Base-by-base conservation (phyloP, 2,888 invertebrate genomes). In the Dasypogon diadema region DNA sequence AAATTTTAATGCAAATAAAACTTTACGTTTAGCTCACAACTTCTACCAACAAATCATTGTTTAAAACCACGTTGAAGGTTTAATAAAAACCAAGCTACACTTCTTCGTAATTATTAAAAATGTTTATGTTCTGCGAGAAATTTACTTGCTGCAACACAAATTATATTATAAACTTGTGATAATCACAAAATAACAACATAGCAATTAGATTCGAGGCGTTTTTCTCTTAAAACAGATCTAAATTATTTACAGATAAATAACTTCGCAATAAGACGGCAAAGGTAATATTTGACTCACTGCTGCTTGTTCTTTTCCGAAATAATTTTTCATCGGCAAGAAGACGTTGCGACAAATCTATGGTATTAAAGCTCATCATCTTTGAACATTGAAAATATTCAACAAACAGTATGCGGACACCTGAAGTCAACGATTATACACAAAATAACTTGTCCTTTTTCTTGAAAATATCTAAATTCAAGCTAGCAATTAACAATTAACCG, bases 281-380 rank as follows among this genome's bases (percentile, higher is more conserved):
- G 14, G 2, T n/a, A 1, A 48, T 14, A n/a, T 48, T 2, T n/a
- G 1, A 70, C 70, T 70, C 70, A 70, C 70, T 18, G 12, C 70
- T 70, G 54, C 54, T 54, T n/a, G 24, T 54, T 74, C 60, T 48
- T 63, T 63, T 60, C 16, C 60, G 55, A 74, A 65, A 75, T 55
- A 77, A 30, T 78, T 74, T 78, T 34, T 74, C 63, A 55, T 78
- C 78, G 14, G 65, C 42, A 16, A 78, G 55, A 30, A 77, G 22
- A 6, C 75, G 51, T 75, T 78, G 78, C 4, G 75, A 48, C n/a
- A 76, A 76, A 30, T 77, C 72, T 2, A 76, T 16, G n/a, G 72
- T 63, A 75, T 77, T 77, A 56, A 78, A 78, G 74, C 58, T 56
- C 77, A 78, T 76, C 26, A 54, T 46, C 24, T 37, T n/a, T 8